Evolutionary conservation across 2,888 invertebrate genomes (phyloP).

Genomic region (Sarcophaga subvicina): DNA sequence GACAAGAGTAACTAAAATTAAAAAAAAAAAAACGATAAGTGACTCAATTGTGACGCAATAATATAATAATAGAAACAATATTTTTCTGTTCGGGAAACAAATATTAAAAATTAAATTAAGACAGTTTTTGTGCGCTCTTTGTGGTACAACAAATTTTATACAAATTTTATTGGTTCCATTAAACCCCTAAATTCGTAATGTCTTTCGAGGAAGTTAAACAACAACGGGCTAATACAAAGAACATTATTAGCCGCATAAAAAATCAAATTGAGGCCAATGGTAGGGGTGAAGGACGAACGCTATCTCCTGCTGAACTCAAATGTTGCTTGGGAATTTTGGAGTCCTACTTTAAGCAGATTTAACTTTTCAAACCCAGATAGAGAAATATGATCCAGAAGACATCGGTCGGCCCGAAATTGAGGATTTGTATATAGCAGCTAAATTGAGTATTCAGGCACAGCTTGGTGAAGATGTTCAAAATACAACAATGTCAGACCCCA

Average conservation of each 20-base stretch:
- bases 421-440: not conserved
- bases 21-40: too few species aligned
- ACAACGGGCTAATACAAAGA: constrained; percentile 23
- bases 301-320: constrained; percentile 9
- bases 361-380: constrained; percentile 20
- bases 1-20: too few species aligned
- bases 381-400: constrained; percentile 15
- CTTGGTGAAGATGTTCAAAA: not conserved
- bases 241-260: constrained; percentile 33
- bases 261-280: constrained; percentile 28
- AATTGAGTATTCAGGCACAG: not conserved
- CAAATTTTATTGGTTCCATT: too few species aligned
- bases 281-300: constrained; percentile 20
- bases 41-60: too few species aligned
- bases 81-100: too few species aligned
- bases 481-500: too few species aligned
- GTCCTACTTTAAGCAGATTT: constrained; percentile 37
- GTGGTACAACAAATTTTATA: too few species aligned
- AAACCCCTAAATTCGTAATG: not conserved
- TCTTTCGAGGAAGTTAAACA: constrained; percentile 27
- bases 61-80: too few species aligned
- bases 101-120: too few species aligned
- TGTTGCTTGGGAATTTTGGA: constrained; percentile 28
- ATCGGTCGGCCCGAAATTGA: constrained; percentile 11
- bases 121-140: too few species aligned